Percentiles rank a stretch among this genome's conserved stretches.
Conservation (phyloP, 2,888 invertebrate genomes). For the Drosophila nigritarsus region DNA sequence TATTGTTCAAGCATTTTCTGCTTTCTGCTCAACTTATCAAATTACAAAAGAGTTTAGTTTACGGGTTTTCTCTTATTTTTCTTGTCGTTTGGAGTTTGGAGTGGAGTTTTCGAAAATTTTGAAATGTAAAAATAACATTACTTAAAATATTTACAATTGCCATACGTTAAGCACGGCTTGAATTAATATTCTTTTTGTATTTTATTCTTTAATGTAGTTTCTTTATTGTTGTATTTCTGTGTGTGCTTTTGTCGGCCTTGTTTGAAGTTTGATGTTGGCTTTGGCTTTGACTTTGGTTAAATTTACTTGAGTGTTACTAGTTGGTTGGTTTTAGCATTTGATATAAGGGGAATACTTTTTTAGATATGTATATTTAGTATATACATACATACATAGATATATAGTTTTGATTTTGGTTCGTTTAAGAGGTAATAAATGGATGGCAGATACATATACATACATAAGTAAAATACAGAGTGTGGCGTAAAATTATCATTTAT, state of each 20-base stretch:
- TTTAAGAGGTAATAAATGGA: conserved; percentile 25
- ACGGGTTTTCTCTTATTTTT: background rate
- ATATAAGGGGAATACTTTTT: conserved; percentile 31
- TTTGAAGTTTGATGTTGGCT: background rate
- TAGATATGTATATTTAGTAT: conserved; percentile 6
- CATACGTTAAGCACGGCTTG: background rate
- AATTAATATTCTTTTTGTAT: background rate
- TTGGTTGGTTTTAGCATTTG: conserved; percentile 36
- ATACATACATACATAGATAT: conserved; percentile 27
- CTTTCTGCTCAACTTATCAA: background rate
- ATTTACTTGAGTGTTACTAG: conserved; percentile 41
- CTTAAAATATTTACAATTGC: conserved; percentile 30
- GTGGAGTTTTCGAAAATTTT: conserved; percentile 4
- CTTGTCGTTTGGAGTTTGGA: background rate
- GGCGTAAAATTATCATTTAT: conserved; percentile 56
- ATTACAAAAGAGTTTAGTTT: conserved; percentile 11
- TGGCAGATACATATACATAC: conserved; percentile 59
- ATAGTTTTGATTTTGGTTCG: conserved; percentile 19
- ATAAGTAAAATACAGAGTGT: conserved; percentile 62
- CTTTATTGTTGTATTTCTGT: conserved; percentile 12
- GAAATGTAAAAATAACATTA: conserved; percentile 9
- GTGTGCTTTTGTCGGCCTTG: conserved; percentile 10
- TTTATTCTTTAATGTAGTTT: conserved; percentile 3
- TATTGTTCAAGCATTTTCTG: conserved; percentile 11
- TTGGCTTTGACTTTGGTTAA: conserved; percentile 25